Conservation (phyloP, 2,888 invertebrate genomes). For the Lycia hirtaria region DNA sequence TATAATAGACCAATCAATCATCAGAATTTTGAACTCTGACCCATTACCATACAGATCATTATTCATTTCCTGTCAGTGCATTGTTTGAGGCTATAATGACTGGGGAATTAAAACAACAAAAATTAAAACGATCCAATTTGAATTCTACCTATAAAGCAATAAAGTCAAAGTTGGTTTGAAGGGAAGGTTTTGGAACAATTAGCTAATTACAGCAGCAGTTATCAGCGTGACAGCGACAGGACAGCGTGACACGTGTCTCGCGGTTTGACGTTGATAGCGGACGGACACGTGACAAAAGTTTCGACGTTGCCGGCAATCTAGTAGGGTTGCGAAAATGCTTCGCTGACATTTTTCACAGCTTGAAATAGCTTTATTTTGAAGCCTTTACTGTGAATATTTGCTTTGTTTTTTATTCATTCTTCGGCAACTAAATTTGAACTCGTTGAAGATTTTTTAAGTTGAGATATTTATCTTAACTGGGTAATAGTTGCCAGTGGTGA, state of each 20-base stretch:
- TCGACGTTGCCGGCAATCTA: slow-evolving; percentile 66
- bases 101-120: slow-evolving; percentile 50
- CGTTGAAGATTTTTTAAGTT: no score
- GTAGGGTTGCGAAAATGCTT: slow-evolving; percentile 24
- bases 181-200: slow-evolving; percentile 59
- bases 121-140: slow-evolving; percentile 3
- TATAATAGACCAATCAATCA: slow-evolving; percentile 28
- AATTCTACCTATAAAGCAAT: slow-evolving; percentile 16
- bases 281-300: slow-evolving; percentile 66
- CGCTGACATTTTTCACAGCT: not conserved
- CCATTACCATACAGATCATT: slow-evolving; percentile 47
- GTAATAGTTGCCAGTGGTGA: no score
- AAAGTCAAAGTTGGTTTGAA: slow-evolving; percentile 13
- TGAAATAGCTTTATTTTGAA: no score
- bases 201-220: slow-evolving; percentile 63
- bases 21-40: slow-evolving; percentile 48
- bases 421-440: not conserved
- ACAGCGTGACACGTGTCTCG: slow-evolving; percentile 58
- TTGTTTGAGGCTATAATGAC: slow-evolving; percentile 54
- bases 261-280: slow-evolving; percentile 49
- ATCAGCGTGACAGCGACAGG: slow-evolving; percentile 42
- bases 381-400: not conserved
- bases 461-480: no score
- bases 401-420: not conserved
- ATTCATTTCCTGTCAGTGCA: slow-evolving; percentile 47